A percentile compares a stretch with the other conserved stretches of the same genome.
Evolutionary conservation across 2,797 vertebrate genomes (phyloP).

Genomic region (Poliocrania exsul): DNA sequence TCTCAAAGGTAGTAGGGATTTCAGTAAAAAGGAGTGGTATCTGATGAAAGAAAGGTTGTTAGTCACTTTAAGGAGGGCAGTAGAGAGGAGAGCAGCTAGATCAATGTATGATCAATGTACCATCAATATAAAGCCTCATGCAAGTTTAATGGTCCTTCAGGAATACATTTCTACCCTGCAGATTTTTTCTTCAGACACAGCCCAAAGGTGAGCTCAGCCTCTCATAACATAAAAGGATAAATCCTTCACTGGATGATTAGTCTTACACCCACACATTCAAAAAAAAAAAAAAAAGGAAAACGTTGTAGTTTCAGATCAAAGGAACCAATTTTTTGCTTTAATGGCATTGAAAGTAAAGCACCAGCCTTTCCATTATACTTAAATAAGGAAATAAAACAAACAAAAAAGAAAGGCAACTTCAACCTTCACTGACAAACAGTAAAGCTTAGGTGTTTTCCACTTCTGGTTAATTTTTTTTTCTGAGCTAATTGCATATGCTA

Average conservation of each 20-base stretch:
- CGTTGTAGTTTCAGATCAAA: neutral
- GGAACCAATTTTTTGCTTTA: neutral
- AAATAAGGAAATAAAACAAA: neutral
- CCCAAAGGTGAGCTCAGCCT: constrained; percentile 32
- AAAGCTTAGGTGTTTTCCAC: neutral
- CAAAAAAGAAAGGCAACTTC: neutral
- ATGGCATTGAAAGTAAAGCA: neutral
- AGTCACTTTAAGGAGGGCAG: neutral
- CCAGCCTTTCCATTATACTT: neutral
- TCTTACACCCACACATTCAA: neutral
- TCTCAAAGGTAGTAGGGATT: neutral
- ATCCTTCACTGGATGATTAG: constrained; percentile 1
- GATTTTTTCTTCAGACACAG: constrained; percentile 25
- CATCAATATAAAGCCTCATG: neutral
- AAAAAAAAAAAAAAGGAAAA: neutral
- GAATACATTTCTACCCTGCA: neutral
- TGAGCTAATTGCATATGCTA: neutral
- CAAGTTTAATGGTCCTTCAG: constrained; percentile 1
- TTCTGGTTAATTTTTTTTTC: neutral
- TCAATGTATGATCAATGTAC: neutral
- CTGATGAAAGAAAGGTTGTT: neutral
- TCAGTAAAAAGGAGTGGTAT: neutral
- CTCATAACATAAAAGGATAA: constrained; percentile 8
- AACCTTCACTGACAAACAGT: neutral
- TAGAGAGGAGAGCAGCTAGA: constrained; percentile 30